A percentile compares a stretch with the other conserved stretches of the same genome.
Evolutionary conservation across 1,140 invertebrate species (phyloP).

Genomic region (Macrosteles quadrilineatus): DNA sequence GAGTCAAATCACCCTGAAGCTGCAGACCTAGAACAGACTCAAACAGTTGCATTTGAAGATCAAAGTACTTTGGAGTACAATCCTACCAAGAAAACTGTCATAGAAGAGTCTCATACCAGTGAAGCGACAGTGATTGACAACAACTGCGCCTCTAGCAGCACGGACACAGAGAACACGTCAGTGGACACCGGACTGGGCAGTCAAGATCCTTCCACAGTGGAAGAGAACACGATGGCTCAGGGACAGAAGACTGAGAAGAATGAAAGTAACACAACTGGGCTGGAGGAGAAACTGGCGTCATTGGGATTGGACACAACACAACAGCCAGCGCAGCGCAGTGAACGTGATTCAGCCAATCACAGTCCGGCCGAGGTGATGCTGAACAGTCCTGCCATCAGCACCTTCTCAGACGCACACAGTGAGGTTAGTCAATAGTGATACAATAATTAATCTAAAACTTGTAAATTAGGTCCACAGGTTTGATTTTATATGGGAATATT

Average conservation of each 20-base stretch:
- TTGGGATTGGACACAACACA: constrained; percentile 35
- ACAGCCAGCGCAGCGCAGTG: constrained; percentile 41
- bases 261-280: constrained; percentile 17
- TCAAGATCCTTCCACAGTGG: neutral
- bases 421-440: constrained; percentile 53
- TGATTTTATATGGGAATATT: no score
- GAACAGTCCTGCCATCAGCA: constrained; percentile 62
- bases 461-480: no score
- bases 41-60: neutral
- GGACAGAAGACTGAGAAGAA: constrained; percentile 32
- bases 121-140: neutral
- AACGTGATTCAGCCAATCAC: constrained; percentile 67
- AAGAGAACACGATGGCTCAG: constrained; percentile 10
- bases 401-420: constrained; percentile 66
- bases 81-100: neutral
- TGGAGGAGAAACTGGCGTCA: constrained; percentile 33
- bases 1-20: no score
- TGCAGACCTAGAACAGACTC: no score
- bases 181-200: neutral
- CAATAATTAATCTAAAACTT: neutral
- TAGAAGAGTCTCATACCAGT: neutral
- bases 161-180: neutral
- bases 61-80: constrained; percentile 2
- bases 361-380: constrained; percentile 65
- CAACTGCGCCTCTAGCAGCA: neutral